These are phyloP conservation scores for Plagodis pulveraria DNA, from an alignment of 2,888 invertebrate genomes.

Conservation along the genomic window DNA sequence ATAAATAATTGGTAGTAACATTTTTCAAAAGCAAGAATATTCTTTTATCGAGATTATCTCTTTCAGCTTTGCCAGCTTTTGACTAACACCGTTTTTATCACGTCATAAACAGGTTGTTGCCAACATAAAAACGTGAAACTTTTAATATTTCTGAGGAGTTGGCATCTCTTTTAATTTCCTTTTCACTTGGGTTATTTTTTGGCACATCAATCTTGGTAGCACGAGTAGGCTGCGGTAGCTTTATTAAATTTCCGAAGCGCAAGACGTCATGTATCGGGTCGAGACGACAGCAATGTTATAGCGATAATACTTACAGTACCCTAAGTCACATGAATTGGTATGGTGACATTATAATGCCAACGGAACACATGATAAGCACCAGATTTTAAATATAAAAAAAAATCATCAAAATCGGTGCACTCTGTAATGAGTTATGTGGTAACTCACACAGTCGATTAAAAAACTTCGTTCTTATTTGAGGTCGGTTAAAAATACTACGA, in stretches of 20 bases:
- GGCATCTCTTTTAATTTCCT: slow-evolving; percentile 62
- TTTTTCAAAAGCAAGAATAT: slow-evolving; percentile 3
- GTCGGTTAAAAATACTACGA: no score
- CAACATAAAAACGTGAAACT: slow-evolving; percentile 45
- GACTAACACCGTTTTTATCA: slow-evolving; percentile 34
- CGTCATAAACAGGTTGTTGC: slow-evolving; percentile 46
- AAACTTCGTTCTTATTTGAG: no score
- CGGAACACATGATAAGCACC: no score
- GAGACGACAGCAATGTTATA: slow-evolving; percentile 34
- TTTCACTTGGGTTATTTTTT: slow-evolving; percentile 56
- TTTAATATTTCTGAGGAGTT: slow-evolving; percentile 59
- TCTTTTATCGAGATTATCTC: slow-evolving; percentile 37
- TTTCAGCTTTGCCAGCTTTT: slow-evolving; percentile 37
- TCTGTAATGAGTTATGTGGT: no score
- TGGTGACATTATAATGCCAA: no score
- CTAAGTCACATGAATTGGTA: background rate
- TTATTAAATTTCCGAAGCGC: slow-evolving; percentile 75
- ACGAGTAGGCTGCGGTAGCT: slow-evolving; percentile 58
- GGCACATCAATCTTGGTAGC: slow-evolving; percentile 73
- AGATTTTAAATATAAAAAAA: no score
- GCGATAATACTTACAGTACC: slow-evolving; percentile 9
- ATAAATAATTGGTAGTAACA: background rate
- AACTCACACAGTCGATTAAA: no score
- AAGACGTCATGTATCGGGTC: slow-evolving; percentile 56
- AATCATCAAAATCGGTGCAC: no score